Conservation (phyloP, 1,140 invertebrate genomes). For the Drosophila lacteicornis region DNA sequence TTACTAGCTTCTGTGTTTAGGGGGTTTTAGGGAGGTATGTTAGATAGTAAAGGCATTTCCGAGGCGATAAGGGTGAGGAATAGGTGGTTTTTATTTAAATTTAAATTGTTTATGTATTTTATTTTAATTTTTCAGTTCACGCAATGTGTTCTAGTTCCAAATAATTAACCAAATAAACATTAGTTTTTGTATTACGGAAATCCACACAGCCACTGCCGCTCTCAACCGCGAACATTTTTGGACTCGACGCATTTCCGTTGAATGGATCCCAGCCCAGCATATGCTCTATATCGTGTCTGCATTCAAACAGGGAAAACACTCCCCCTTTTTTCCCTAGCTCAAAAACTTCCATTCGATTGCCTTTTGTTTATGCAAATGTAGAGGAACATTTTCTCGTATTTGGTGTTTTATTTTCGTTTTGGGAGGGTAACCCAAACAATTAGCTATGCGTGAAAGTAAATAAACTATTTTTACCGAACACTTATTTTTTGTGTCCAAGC, state of each 20-base stretch:
- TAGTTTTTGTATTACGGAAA: conserved; percentile 57
- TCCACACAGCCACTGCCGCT: conserved; percentile 22
- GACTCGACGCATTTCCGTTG: conserved; percentile 59
- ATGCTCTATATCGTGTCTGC: conserved; percentile 62
- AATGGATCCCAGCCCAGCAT: conserved; percentile 33
- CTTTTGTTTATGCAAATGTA: conserved; percentile 78
- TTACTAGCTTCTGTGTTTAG: not conserved
- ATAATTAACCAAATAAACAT: conserved; percentile 64
- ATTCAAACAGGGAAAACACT: conserved; percentile 13
- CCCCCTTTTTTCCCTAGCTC: not conserved
- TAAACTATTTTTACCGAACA: conserved; percentile 69
- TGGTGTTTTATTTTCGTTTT: conserved; percentile 25
- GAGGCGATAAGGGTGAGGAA: conserved; percentile 6
- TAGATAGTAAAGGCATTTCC: conserved; percentile 26
- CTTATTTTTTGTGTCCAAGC: conserved; percentile 31
- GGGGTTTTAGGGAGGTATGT: not conserved
- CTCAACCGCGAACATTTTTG: conserved; percentile 25
- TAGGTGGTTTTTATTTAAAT: not conserved
- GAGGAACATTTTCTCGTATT: conserved; percentile 37
- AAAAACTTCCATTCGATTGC: conserved; percentile 35
- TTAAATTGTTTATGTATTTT: not conserved
- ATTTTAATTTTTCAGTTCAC: not conserved
- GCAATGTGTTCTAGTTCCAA: not conserved
- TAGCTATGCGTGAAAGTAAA: conserved; percentile 65
- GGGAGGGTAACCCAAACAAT: conserved; percentile 64